Evolutionary conservation across 2,888 invertebrate genomes (phyloP).

Genomic region (Orthosia gothica): DNA sequence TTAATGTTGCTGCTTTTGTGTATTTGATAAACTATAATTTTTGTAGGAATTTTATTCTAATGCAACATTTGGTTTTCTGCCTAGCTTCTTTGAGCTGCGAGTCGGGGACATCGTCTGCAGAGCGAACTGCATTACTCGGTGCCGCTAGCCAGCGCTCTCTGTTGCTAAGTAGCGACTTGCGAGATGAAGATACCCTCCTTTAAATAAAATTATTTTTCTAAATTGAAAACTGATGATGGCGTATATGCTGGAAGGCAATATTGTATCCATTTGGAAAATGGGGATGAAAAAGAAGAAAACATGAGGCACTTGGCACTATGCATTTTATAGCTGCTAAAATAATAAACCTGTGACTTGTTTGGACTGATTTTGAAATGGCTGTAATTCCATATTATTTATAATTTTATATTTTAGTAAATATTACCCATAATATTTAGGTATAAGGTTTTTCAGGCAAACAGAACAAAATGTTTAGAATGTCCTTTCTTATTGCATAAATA

Average conservation of each 20-base stretch:
- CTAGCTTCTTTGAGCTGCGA: conserved; percentile 93
- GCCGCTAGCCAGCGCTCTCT: conserved; percentile 95
- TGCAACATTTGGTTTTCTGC: conserved; percentile 40
- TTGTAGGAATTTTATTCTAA: conserved; percentile 42
- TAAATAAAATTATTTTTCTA: conserved; percentile 12
- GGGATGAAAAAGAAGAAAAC: conserved; percentile 14
- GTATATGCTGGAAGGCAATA: not conserved
- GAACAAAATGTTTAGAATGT: not conserved
- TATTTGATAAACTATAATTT: conserved; percentile 15
- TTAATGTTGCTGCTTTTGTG: conserved; percentile 54
- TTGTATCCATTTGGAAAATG: not conserved
- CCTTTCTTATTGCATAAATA: not conserved
- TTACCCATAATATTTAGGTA: not conserved
- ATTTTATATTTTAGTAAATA: conserved; percentile 4
- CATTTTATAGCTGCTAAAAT: conserved; percentile 2
- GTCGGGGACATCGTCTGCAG: conserved; percentile 92
- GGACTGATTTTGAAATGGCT: conserved; percentile 44
- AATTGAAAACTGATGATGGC: not conserved
- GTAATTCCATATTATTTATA: conserved; percentile 11
- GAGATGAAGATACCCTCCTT: conserved; percentile 95
- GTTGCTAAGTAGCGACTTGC: conserved; percentile 94
- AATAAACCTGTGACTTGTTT: conserved; percentile 28
- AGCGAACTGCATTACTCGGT: conserved; percentile 93
- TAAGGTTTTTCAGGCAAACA: conserved; percentile 8
- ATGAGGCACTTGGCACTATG: not conserved